phyloP scores from a whole-genome alignment of 2,888 invertebrate genomes.

The Abrostola tripartita region DNA sequence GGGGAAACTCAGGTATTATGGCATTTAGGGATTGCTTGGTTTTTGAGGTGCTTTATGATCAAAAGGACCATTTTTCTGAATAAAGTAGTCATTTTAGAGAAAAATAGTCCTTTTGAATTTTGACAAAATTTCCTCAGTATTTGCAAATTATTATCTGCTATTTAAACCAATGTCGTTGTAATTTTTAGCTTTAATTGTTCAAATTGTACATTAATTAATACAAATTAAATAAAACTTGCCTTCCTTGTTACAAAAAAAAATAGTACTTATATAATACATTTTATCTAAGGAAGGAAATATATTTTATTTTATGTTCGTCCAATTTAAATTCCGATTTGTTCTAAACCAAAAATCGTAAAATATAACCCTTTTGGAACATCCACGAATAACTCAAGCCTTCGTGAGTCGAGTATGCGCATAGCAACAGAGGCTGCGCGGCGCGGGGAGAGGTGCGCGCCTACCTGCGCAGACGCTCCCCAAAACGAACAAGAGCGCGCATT shows the following conservation, averaged over 20 bases:
- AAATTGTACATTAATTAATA: too few species aligned
- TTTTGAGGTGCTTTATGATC: too few species aligned
- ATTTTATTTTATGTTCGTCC: background rate
- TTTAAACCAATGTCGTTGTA: too few species aligned
- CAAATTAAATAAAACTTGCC: too few species aligned
- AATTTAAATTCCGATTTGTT: conserved; percentile 1
- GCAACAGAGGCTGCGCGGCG: conserved; percentile 63
- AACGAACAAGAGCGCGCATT: conserved; percentile 87
- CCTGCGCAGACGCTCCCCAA: conserved; percentile 87
- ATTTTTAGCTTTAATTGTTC: too few species aligned
- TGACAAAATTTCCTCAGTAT: too few species aligned
- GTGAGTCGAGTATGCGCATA: conserved; percentile 64
- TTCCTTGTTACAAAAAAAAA: too few species aligned
- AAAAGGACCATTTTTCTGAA: too few species aligned
- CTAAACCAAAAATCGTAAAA: background rate
- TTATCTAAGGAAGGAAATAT: background rate
- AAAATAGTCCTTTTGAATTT: too few species aligned
- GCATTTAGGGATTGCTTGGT: background rate
- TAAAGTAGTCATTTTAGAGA: too few species aligned
- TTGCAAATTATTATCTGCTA: too few species aligned
- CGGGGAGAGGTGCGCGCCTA: conserved; percentile 75
- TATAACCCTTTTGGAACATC: conserved; percentile 31
- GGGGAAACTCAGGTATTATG: conserved; percentile 3
- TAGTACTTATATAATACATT: background rate
- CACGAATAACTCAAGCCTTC: conserved; percentile 38